These are phyloP conservation scores for Ptilodon capucinus DNA, from an alignment of 2,888 invertebrate genomes.

Conservation along the genomic window DNA sequence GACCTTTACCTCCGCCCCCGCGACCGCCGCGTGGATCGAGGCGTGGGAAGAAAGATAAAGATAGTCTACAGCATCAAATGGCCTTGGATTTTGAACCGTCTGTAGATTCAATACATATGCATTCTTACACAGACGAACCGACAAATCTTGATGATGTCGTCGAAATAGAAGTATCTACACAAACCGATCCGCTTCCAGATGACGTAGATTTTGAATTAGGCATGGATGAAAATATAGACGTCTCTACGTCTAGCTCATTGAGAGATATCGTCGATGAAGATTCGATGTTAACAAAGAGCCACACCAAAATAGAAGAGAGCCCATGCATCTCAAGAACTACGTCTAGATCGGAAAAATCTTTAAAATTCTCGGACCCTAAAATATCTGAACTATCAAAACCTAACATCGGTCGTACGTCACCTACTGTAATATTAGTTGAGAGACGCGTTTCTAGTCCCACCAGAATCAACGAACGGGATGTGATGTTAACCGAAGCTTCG, in stretches of 20 bases:
- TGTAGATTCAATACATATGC: constrained; percentile 25
- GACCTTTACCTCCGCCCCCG: constrained; percentile 94
- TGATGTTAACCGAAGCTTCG: constrained; percentile 85
- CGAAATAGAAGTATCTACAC: constrained; percentile 91
- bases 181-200: constrained; percentile 92
- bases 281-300: constrained; percentile 73
- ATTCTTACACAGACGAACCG: constrained; percentile 34
- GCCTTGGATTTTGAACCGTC: constrained; percentile 28
- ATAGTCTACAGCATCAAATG: constrained; percentile 36
- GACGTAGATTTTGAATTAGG: constrained; percentile 87
- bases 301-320: constrained; percentile 75
- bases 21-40: constrained; percentile 88
- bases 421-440: constrained; percentile 84
- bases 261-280: constrained; percentile 79
- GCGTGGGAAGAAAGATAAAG: constrained; percentile 56
- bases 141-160: constrained; percentile 59
- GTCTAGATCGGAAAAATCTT: constrained; percentile 82
- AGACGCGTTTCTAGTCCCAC: constrained; percentile 83
- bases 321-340: constrained; percentile 74
- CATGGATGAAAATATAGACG: constrained; percentile 70
- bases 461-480: constrained; percentile 81
- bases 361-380: constrained; percentile 80
- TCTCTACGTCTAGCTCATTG: constrained; percentile 75
- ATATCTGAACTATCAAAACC: constrained; percentile 81
- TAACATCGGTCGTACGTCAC: constrained; percentile 81